Evolutionary conservation across 1,140 invertebrate species (phyloP).

Genomic region (Pseudomyrmex flavicornis): DNA sequence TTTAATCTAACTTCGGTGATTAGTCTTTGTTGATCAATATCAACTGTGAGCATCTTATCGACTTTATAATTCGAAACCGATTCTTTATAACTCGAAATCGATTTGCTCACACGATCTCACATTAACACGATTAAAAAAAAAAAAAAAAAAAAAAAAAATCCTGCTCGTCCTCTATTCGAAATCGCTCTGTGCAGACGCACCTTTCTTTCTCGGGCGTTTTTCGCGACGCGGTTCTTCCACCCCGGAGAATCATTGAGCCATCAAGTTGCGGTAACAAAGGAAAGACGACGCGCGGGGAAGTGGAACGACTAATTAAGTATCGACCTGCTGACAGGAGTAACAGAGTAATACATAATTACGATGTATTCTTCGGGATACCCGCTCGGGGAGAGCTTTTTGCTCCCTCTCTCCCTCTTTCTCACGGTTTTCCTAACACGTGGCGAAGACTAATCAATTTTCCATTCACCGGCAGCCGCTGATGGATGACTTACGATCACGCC

Average conservation of each 20-base stretch:
- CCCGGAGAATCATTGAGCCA: conserved; percentile 26
- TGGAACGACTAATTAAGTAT: conserved; percentile 61
- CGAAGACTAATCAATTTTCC: conserved; percentile 71
- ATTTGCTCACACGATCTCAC: neutral
- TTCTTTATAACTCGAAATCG: neutral
- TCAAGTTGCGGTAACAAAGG: conserved; percentile 45
- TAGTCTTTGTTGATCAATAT: neutral
- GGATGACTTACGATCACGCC: conserved; percentile 67
- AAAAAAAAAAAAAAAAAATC: neutral
- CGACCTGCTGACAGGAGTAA: conserved; percentile 66
- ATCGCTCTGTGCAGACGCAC: neutral
- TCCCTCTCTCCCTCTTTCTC: neutral
- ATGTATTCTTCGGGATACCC: conserved; percentile 14
- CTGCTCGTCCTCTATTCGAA: neutral
- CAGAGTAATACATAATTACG: conserved; percentile 62
- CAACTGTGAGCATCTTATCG: neutral
- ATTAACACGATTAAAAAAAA: conserved; percentile 12
- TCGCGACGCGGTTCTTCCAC: neutral
- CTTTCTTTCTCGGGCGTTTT: conserved; percentile 21
- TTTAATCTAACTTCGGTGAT: neutral
- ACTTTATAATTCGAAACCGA: neutral
- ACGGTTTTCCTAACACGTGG: conserved; percentile 47
- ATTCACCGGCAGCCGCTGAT: conserved; percentile 63
- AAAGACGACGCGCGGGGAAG: neutral
- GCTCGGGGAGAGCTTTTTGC: conserved; percentile 42